Percentiles rank a stretch among this genome's conserved stretches.
Conservation (phyloP, 2,113 vertebrate species). For the Crocuta crocuta region DNA sequence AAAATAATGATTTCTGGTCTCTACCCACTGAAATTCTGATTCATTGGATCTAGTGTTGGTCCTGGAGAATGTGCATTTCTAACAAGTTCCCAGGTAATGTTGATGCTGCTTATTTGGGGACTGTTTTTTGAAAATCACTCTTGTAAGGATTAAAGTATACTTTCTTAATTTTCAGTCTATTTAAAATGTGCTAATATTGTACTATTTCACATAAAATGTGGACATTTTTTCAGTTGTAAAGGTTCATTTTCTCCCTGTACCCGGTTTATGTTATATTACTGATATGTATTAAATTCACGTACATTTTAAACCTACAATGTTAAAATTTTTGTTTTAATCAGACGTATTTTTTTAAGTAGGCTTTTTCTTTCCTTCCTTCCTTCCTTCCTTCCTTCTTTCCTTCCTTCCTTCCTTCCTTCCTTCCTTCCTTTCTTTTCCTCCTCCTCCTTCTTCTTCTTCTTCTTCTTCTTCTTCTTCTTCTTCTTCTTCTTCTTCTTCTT, state of each 20-base stretch:
- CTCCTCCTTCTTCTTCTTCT: no score
- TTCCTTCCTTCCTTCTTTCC: no score
- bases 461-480: no score
- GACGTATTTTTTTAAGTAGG: no score
- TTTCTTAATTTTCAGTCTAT: background rate
- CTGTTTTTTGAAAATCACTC: background rate
- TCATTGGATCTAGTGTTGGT: background rate
- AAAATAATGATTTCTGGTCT: background rate
- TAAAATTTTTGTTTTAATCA: background rate
- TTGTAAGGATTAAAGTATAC: background rate
- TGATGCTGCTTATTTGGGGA: background rate
- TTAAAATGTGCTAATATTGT: background rate
- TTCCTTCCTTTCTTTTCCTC: no score
- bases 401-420: no score
- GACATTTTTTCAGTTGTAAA: background rate
- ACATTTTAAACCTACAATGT: background rate
- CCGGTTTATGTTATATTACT: background rate
- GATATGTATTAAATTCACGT: background rate
- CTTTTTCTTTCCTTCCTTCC: no score
- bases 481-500: no score
- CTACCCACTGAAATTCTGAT: background rate
- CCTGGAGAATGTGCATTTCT: background rate
- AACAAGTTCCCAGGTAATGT: background rate
- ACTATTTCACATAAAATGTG: background rate
- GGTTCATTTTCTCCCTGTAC: background rate